A percentile compares a stretch with the other conserved stretches of the same genome.
phyloP scores from a whole-genome alignment of 2,113 vertebrate species.

The Malaclemys terrapin region DNA sequence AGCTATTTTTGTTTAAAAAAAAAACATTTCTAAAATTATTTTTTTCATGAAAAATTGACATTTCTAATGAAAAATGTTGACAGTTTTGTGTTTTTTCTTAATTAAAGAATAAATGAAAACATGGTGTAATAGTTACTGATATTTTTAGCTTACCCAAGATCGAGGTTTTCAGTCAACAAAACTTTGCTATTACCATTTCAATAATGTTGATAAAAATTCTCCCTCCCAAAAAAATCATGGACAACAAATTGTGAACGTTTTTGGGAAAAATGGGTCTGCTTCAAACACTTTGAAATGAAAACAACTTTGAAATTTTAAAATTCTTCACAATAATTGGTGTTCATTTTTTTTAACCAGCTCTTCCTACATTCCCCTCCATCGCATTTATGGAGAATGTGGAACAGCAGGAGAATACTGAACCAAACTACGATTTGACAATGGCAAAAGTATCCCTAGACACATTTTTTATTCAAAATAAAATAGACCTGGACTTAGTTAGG shows the following conservation, averaged over 20 bases:
- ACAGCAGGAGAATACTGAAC: not conserved
- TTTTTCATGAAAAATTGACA: not conserved
- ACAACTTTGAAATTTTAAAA: not conserved
- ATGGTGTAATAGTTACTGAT: not conserved
- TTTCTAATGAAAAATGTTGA: not conserved
- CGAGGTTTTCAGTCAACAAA: not conserved
- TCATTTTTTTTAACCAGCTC: not conserved
- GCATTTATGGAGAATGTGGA: not conserved
- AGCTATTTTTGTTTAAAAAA: not conserved
- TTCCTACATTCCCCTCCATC: not conserved
- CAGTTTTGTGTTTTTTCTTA: not conserved
- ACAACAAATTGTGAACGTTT: not conserved
- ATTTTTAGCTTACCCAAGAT: not conserved
- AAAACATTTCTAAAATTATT: not conserved
- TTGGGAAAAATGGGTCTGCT: not conserved
- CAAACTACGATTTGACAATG: slow-evolving; percentile 16
- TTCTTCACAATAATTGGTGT: not conserved
- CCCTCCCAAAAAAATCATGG: not conserved
- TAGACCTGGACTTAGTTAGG: slow-evolving; percentile 45
- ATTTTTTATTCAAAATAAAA: slow-evolving; percentile 55
- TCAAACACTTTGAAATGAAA: not conserved
- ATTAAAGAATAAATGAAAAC: not conserved
- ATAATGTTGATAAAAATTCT: not conserved
- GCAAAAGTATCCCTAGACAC: slow-evolving; percentile 37
- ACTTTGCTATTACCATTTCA: not conserved